These are phyloP conservation scores for Ellobium chinense DNA, from an alignment of 2,888 invertebrate species.

Conservation along the genomic window DNA sequence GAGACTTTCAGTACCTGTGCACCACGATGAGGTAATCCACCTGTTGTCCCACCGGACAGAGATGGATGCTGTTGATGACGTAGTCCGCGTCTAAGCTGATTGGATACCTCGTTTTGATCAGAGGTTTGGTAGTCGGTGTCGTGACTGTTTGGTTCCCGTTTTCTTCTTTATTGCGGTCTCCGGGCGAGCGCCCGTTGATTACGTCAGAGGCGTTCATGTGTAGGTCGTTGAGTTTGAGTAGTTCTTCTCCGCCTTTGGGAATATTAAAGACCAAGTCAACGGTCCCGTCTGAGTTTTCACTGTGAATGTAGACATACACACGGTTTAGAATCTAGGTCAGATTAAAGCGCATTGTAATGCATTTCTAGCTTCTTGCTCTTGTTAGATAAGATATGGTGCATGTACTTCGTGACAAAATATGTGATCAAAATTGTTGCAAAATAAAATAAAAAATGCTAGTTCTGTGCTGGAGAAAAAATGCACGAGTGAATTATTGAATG, in stretches of 20 bases:
- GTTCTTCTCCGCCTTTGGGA: conserved; percentile 26
- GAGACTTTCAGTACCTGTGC: too few species aligned
- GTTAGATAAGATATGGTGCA: too few species aligned
- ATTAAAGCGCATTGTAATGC: too few species aligned
- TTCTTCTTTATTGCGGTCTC: not conserved
- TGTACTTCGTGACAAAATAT: too few species aligned
- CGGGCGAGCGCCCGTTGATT: not conserved
- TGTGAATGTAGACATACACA: too few species aligned
- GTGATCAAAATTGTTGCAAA: too few species aligned
- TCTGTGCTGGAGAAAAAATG: too few species aligned
- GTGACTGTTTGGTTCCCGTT: not conserved
- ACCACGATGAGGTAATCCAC: conserved; percentile 65
- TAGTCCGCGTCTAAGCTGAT: conserved; percentile 62
- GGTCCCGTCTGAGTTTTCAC: conserved; percentile 39
- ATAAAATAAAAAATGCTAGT: too few species aligned
- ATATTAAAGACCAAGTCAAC: conserved; percentile 46
- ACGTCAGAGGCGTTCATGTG: not conserved
- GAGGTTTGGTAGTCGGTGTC: not conserved
- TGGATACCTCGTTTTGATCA: conserved; percentile 52
- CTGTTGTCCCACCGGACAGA: conserved; percentile 56
- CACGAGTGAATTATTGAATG: too few species aligned
- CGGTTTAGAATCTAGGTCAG: not conserved
- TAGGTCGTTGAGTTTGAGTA: conserved; percentile 2
- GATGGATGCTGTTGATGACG: conserved; percentile 60
- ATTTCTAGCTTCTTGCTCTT: too few species aligned